Percentiles rank a stretch among this genome's conserved stretches.
Conservation (phyloP, 2,113 vertebrate species). For the Hiodon alosoides region DNA sequence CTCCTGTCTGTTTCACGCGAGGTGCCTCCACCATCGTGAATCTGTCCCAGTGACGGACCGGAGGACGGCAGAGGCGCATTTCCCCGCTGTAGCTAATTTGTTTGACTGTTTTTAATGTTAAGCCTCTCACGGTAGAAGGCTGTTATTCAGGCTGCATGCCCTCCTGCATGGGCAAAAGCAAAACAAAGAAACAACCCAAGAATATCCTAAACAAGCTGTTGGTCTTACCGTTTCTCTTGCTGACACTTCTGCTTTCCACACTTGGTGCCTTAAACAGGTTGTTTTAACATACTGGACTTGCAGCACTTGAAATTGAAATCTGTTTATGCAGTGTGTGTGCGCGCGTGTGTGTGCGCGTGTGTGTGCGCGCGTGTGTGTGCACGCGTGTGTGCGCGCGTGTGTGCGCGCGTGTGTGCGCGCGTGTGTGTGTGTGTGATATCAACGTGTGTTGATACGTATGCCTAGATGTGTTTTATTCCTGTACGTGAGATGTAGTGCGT, state of each 20-base stretch:
- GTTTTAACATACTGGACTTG: slow-evolving; percentile 96
- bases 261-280: slow-evolving; percentile 99
- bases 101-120: slow-evolving; percentile 86
- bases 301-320: slow-evolving; percentile 97
- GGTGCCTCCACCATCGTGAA: slow-evolving; percentile 96
- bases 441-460: slow-evolving; percentile 46
- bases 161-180: slow-evolving; percentile 93
- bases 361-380: slow-evolving; percentile 46
- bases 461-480: slow-evolving; percentile 65
- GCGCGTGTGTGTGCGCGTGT: too few species aligned
- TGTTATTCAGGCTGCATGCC: slow-evolving; percentile 96
- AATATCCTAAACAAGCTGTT: slow-evolving; percentile 52
- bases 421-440: slow-evolving; percentile 43
- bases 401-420: slow-evolving; percentile 55
- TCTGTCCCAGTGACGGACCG: slow-evolving; percentile 91
- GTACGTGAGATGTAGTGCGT: slow-evolving; percentile 67
- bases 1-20: slow-evolving; percentile 99
- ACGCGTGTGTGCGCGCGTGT: slow-evolving; percentile 49
- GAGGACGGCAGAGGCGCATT: slow-evolving; percentile 79
- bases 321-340: slow-evolving; percentile 73
- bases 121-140: slow-evolving; percentile 80
- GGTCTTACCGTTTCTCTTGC: slow-evolving; percentile 87
- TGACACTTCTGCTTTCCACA: slow-evolving; percentile 94
- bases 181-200: slow-evolving; percentile 75
- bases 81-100: slow-evolving; percentile 80